Evolutionary conservation across 2,113 vertebrate species (phyloP).

Genomic region (Vulpes ferrilata): DNA sequence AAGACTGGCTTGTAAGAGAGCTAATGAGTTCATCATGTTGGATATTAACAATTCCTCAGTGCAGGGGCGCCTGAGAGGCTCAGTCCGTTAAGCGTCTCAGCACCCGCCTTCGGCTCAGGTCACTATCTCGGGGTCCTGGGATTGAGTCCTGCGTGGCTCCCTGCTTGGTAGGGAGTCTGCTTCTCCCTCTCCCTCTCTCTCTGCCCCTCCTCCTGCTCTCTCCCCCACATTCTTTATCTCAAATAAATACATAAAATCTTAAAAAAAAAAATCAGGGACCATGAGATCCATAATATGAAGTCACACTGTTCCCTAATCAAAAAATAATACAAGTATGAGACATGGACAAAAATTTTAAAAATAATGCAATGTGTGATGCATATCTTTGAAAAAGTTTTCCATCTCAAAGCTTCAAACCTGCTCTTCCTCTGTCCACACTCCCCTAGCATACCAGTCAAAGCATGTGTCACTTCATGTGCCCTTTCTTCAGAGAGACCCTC

Average conservation of each 20-base stretch:
- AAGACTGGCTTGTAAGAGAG: neutral
- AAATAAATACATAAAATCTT: too few relatives aligned
- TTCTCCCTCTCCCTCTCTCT: too few relatives aligned
- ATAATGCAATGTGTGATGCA: neutral
- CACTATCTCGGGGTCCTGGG: too few relatives aligned
- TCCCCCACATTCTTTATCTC: too few relatives aligned
- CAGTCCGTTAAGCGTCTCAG: too few relatives aligned
- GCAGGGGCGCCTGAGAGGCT: too few relatives aligned
- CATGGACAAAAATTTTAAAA: neutral
- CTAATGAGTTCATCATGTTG: neutral
- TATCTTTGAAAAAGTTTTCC: neutral
- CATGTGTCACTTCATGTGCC: too few relatives aligned
- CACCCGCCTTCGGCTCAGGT: too few relatives aligned
- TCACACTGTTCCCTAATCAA: neutral
- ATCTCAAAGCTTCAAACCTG: neutral
- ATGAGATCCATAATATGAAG: neutral
- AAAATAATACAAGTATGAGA: conserved; percentile 10
- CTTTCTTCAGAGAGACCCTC: neutral
- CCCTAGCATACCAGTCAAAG: neutral
- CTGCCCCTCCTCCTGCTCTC: too few relatives aligned
- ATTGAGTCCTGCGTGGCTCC: too few relatives aligned
- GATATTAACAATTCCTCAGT: neutral
- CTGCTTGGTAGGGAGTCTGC: too few relatives aligned
- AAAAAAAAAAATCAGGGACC: neutral
- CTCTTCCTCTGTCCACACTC: neutral